Base-by-base conservation (phyloP, 2,797 vertebrate species). In the Sebastes jordani region DNA sequence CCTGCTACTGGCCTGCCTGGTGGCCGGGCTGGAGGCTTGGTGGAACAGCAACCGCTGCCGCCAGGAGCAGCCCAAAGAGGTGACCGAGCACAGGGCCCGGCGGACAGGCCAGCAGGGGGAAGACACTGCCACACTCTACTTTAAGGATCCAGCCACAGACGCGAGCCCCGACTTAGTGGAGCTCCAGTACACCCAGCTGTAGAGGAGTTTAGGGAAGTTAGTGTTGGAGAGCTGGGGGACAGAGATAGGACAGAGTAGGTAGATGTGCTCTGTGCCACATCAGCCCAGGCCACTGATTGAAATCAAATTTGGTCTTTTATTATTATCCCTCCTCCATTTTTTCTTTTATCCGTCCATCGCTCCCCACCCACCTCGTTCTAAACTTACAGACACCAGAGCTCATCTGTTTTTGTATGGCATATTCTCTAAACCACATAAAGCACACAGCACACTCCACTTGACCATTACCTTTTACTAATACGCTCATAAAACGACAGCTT, bases 11-110 rank as follows among this genome's bases (percentile, higher is more conserved):
- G 98, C 98, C 88, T 99, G 98, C 91, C 94, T 99, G 87, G 98
- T 99, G 93, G 98, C 98, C 6, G 98, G 96, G 60, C 86, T 99
- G 89, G 98, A 99, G 91, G 96, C 98, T 61, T 99, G 98, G 98
- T 99, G 98, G 98, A 98, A 94, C 94, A 95, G 97, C 96, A 97
- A 98, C 94, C 97, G 96, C 89, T 99, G 98, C 95, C 97, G 97
- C 89, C 97, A 97, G 94, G 97, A 98, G 91, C 96, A 96, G 86
- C 97, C 98, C 88, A 99, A 98, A 98, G 98, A 99, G 98, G 98
- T 99, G 95, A 96, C 94, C 90, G 94, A 96, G 93, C 94, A 90
- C 93, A 91, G 95, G 94, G 91, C 90, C 87, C 86, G 94, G 85
- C 93, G 94, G 92, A 89, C 87, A 81, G 91, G 90, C 88, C 92